Conservation (phyloP, 2,797 vertebrate species). For the Percopsis omiscomaycus region DNA sequence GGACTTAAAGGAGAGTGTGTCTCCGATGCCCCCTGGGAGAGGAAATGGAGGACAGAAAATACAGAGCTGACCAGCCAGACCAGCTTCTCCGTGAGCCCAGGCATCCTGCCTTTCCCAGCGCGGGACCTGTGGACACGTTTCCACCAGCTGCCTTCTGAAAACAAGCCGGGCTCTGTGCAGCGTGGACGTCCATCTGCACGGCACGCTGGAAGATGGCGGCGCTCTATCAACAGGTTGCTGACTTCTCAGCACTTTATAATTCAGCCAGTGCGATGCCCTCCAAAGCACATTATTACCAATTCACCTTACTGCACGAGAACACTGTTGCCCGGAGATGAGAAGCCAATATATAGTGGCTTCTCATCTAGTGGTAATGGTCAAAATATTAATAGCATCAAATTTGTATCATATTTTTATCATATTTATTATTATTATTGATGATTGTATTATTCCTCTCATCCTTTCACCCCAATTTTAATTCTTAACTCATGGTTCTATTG, state of each 20-base stretch:
- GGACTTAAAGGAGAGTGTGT: constrained; percentile 62
- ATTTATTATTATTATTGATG: neutral
- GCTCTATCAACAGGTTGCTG: constrained; percentile 62
- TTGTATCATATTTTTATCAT: neutral
- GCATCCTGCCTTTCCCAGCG: constrained; percentile 72
- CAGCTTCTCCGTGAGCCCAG: constrained; percentile 61
- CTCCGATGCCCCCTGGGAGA: constrained; percentile 57
- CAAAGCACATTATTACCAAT: constrained; percentile 34
- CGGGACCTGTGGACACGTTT: constrained; percentile 70
- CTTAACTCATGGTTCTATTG: no score
- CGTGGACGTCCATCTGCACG: constrained; percentile 30
- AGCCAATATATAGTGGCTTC: constrained; percentile 5
- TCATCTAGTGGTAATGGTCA: neutral
- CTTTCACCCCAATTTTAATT: no score
- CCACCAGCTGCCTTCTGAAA: constrained; percentile 72
- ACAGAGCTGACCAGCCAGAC: constrained; percentile 39
- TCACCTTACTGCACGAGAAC: constrained; percentile 6
- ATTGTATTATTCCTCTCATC: no score
- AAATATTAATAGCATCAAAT: neutral
- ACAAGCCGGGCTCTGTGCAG: constrained; percentile 68
- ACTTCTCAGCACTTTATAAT: constrained; percentile 30
- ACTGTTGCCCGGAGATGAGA: neutral
- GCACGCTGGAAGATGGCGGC: constrained; percentile 45
- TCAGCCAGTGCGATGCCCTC: constrained; percentile 37
- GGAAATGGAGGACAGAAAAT: constrained; percentile 64